Base-by-base conservation (phyloP, 2,888 invertebrate species). In the Lasioglossum malachurum region DNA sequence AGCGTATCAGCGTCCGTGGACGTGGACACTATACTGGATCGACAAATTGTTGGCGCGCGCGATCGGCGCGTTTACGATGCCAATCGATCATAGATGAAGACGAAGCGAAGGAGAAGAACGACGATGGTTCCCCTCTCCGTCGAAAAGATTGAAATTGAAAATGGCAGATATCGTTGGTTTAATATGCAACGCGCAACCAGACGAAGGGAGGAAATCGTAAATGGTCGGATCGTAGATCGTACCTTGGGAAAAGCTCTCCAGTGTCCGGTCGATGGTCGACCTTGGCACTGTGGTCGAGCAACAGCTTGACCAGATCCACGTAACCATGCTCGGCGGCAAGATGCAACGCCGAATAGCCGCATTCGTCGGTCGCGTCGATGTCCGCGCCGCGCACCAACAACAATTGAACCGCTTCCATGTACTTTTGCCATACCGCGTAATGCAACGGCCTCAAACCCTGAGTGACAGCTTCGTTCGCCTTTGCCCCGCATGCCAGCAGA, bases 301-400 rank as follows among this genome's bases (percentile, higher is more conserved):
- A 96, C 16, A 98, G 95, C 91, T 97, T 96, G 0, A 97, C 97
- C 87, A 97, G 95, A 89, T 97, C 97, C 4, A 95, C 95, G 94
- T 96, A 97, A 96, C 98, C 98, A 93, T 98, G 98, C 92, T 98
- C 98, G 0, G 98, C 98, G n/a, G 98, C 98, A 19, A 99, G 96
- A 95, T 99, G 99, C 72, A 99, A 95, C 0, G 99, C 98, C 82
- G 98, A 98, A 95, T 98, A 99, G 0, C 99, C 99, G 91, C 98
- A 98, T 94, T 98, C 98, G 93, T 98, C 98, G 1, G 97, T 96
- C 0, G 98, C 98, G 94, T 98, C 97, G 57, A 98, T 97, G 93
- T 98, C 97, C 91, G 98, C 97, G 12, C 98, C 98, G 57, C 98
- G 96, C 0, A 98, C 98, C 69, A 99, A 96, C 75, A 99, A 96